These are phyloP conservation scores for Turnix velox DNA, from an alignment of 2,113 vertebrate species.

Conservation along the genomic window DNA sequence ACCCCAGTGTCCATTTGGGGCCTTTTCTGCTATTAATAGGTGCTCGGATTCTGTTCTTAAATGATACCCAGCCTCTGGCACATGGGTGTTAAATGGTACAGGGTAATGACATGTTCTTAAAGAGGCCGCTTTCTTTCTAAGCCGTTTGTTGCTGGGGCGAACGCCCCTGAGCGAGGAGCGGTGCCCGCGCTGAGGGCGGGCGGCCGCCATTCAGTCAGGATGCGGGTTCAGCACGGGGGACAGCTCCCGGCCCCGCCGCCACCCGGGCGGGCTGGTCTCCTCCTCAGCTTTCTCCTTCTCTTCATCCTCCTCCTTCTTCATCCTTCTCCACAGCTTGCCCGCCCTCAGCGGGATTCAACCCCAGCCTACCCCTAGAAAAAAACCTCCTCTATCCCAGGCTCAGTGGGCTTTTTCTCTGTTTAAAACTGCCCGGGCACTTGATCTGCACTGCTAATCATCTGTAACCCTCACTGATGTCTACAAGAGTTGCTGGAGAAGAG, in stretches of 20 bases:
- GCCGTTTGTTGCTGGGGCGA: not conserved
- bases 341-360: not conserved
- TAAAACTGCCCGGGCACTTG: not conserved
- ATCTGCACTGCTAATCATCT: not conserved
- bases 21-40: not conserved
- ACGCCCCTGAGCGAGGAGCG: no score
- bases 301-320: not conserved
- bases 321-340: not conserved
- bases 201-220: accelerated
- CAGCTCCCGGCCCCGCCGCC: not conserved
- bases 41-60: not conserved
- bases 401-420: not conserved
- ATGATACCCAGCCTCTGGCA: not conserved
- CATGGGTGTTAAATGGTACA: not conserved
- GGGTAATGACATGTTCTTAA: not conserved
- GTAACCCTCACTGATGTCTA: not conserved
- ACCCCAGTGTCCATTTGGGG: not conserved
- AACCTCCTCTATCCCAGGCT: not conserved
- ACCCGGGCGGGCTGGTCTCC: no score
- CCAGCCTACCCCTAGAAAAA: not conserved
- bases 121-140: not conserved
- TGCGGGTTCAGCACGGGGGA: not conserved
- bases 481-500: not conserved
- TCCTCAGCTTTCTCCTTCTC: not conserved
- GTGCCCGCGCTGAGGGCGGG: no score